phyloP scores from a whole-genome alignment of 2,888 invertebrate genomes.

The Bombylius major region DNA sequence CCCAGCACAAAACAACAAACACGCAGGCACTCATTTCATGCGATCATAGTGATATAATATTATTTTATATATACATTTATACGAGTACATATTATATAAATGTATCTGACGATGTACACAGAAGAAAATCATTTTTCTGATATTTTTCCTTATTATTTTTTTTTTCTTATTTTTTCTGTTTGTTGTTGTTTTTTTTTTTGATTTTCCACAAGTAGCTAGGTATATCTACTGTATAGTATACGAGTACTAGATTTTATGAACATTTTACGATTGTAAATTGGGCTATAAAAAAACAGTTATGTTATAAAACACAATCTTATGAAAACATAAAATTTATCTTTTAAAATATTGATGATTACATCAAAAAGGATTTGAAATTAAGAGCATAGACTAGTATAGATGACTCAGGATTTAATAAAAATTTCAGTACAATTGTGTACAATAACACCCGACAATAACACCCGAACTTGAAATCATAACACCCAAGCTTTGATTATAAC shows the following conservation, averaged over 20 bases:
- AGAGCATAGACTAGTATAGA: too few relatives aligned
- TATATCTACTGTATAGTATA: neutral
- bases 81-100: too few relatives aligned
- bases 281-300: conserved; percentile 4
- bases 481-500: too few relatives aligned
- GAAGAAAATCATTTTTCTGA: neutral
- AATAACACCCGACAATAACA: too few relatives aligned
- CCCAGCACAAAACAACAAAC: too few relatives aligned
- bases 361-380: neutral
- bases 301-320: neutral
- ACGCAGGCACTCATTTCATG: neutral
- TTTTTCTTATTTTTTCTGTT: neutral
- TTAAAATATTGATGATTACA: neutral
- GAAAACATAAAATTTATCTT: neutral
- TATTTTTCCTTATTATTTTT: neutral
- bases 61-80: neutral
- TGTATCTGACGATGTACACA: neutral
- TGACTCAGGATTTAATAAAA: too few relatives aligned
- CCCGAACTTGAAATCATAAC: too few relatives aligned
- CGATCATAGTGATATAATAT: neutral
- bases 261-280: conserved; percentile 11
- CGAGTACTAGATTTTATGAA: conserved; percentile 5
- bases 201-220: too few relatives aligned
- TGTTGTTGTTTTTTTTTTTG: too few relatives aligned
- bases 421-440: too few relatives aligned